phyloP scores from a whole-genome alignment of 2,888 invertebrate species.

The Galerucella calmariensis region DNA sequence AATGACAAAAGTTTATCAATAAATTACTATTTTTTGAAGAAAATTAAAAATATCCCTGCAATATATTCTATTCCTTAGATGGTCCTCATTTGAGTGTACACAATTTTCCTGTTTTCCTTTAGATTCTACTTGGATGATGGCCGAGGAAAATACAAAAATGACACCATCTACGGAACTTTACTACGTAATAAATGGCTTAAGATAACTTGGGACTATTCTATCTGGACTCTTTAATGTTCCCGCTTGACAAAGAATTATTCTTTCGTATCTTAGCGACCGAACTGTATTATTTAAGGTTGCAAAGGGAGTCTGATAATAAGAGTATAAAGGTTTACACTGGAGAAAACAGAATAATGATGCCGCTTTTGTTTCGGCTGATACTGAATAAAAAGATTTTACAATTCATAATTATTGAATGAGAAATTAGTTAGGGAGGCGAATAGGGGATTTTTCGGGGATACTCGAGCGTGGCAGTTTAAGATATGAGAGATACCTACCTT shows the following conservation, averaged over 20 bases:
- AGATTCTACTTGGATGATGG: neutral
- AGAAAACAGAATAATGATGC: neutral
- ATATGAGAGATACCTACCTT: too few relatives aligned
- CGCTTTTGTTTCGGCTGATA: too few relatives aligned
- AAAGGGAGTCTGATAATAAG: neutral
- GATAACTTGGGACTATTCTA: conserved; percentile 39
- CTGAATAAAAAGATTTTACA: too few relatives aligned
- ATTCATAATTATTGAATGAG: too few relatives aligned
- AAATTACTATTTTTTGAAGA: too few relatives aligned
- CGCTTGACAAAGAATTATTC: conserved; percentile 34
- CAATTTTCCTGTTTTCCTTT: neutral
- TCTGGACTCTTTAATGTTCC: conserved; percentile 35
- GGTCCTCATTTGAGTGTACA: too few relatives aligned
- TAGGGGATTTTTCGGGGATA: too few relatives aligned
- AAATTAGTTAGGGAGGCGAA: too few relatives aligned
- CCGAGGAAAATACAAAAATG: neutral
- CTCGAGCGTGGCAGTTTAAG: too few relatives aligned
- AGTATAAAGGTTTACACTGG: neutral
- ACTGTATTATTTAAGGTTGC: neutral
- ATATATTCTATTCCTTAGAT: too few relatives aligned
- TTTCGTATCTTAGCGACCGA: conserved; percentile 11
- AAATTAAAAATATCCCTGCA: too few relatives aligned
- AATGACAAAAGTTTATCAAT: too few relatives aligned
- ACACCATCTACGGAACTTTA: conserved; percentile 26
- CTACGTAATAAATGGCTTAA: conserved; percentile 36